phyloP scores from a whole-genome alignment of 2,113 vertebrate genomes.

The Onychorhynchus coronatus region DNA sequence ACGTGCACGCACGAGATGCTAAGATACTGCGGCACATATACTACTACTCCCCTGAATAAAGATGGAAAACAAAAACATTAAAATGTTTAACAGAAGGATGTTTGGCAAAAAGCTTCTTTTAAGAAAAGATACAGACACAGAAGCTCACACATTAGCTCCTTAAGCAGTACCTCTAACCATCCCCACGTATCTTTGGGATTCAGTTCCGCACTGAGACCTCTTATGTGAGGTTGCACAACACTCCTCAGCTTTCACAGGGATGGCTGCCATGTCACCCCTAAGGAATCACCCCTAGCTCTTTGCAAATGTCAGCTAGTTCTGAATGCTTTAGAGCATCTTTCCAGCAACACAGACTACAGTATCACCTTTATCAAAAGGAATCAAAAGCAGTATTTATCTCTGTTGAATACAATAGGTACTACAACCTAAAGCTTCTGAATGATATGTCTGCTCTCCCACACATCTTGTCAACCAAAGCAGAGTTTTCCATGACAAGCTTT shows the following conservation, averaged over 20 bases:
- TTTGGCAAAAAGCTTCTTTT: neutral
- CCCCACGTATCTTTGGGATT: neutral
- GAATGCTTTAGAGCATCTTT: neutral
- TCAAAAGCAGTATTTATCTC: neutral
- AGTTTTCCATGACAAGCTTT: constrained; percentile 9
- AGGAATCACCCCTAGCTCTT: neutral
- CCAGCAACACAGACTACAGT: neutral
- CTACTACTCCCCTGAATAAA: neutral
- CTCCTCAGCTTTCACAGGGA: neutral
- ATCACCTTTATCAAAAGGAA: neutral
- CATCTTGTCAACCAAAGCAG: constrained; percentile 36
- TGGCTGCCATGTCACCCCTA: neutral
- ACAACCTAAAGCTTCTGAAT: neutral
- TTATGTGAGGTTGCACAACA: neutral
- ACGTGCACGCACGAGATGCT: neutral
- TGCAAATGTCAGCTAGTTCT: neutral
- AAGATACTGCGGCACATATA: neutral
- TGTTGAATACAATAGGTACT: neutral
- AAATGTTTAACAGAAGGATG: neutral
- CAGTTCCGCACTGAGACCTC: neutral
- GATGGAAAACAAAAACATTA: neutral
- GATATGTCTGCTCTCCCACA: constrained; percentile 6
- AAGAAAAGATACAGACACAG: neutral
- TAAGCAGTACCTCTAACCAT: neutral
- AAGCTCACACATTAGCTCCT: neutral